phyloP scores from a whole-genome alignment of 2,797 vertebrate genomes.

The Catamblyrhynchus diadema region DNA sequence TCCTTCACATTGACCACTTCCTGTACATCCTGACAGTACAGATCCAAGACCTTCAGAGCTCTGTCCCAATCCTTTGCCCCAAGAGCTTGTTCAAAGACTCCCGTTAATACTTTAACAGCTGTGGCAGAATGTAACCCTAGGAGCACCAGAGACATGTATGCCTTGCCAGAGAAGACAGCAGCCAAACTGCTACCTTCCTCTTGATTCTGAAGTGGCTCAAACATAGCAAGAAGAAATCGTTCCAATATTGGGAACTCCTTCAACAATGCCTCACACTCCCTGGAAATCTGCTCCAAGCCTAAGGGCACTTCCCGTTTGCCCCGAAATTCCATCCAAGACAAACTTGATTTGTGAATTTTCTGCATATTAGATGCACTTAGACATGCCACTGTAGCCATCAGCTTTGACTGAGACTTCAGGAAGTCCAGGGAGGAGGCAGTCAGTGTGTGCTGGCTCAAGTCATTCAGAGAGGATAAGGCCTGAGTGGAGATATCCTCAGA shows the following conservation, averaged over 20 bases:
- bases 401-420: conserved; percentile 85
- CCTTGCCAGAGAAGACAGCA: conserved; percentile 80
- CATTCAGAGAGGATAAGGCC: conserved; percentile 38
- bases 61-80: conserved; percentile 76
- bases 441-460: conserved; percentile 77
- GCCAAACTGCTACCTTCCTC: conserved; percentile 70
- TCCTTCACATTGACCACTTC: conserved; percentile 81
- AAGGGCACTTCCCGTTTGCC: conserved; percentile 85
- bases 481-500: conserved; percentile 55
- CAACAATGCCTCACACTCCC: conserved; percentile 85
- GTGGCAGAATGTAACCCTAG: conserved; percentile 81
- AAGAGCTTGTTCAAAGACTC: conserved; percentile 86
- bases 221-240: conserved; percentile 81
- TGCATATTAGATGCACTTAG: conserved; percentile 80
- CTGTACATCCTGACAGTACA: conserved; percentile 79
- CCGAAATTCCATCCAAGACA: conserved; percentile 88
- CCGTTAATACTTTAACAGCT: conserved; percentile 74
- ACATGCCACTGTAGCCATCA: conserved; percentile 84
- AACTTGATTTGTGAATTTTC: conserved; percentile 77
- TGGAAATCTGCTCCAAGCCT: conserved; percentile 84
- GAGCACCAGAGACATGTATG: conserved; percentile 79
- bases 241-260: conserved; percentile 85
- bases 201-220: conserved; percentile 76
- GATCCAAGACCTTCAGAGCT: conserved; percentile 83
- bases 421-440: conserved; percentile 88